Percentiles rank a stretch among this genome's conserved stretches.
phyloP scores from a whole-genome alignment of 53 echinoderm and acorn worm species.

The Hippasteria phrygiana region DNA sequence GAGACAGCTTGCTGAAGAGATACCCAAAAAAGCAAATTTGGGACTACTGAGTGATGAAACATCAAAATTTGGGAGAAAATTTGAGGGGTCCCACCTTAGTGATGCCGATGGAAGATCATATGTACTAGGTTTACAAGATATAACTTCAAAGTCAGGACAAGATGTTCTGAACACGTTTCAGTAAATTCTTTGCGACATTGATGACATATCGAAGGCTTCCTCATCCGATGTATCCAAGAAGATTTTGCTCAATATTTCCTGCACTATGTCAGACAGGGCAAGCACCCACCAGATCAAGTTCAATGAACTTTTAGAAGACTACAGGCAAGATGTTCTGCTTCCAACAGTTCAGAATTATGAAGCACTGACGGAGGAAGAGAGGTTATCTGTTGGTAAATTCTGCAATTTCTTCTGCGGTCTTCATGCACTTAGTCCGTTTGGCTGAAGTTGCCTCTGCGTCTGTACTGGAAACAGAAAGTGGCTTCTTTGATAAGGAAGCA shows the following conservation, averaged over 20 bases:
- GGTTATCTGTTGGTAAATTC: conserved; percentile 58
- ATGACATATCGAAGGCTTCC: conserved; percentile 8
- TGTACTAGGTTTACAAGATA: conserved; percentile 66
- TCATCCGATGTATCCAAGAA: conserved; percentile 40
- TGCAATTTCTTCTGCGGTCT: conserved; percentile 78
- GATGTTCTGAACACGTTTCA: conserved; percentile 71
- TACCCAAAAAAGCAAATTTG: conserved; percentile 42
- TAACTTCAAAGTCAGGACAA: conserved; percentile 63
- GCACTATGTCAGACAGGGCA: conserved; percentile 73
- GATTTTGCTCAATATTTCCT: conserved; percentile 66
- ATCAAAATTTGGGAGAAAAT: conserved; percentile 65
- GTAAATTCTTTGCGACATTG: conserved; percentile 64
- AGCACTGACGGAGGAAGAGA: conserved; percentile 51
- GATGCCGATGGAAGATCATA: conserved; percentile 41
- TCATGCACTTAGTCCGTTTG: conserved; percentile 72
- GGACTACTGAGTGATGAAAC: conserved; percentile 75
- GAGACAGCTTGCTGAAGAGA: conserved; percentile 61
- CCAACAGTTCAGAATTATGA: conserved; percentile 64
- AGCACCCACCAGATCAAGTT: conserved; percentile 67
- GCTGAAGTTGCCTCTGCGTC: conserved; percentile 65
- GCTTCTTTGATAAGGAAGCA: conserved; percentile 48
- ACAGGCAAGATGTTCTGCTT: conserved; percentile 62
- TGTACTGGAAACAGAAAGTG: conserved; percentile 55
- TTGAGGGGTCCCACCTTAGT: conserved; percentile 63
- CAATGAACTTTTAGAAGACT: conserved; percentile 69